These are phyloP conservation scores for Microplitis deprimator DNA, from an alignment of 2,888 invertebrate genomes.

Conservation along the genomic window DNA sequence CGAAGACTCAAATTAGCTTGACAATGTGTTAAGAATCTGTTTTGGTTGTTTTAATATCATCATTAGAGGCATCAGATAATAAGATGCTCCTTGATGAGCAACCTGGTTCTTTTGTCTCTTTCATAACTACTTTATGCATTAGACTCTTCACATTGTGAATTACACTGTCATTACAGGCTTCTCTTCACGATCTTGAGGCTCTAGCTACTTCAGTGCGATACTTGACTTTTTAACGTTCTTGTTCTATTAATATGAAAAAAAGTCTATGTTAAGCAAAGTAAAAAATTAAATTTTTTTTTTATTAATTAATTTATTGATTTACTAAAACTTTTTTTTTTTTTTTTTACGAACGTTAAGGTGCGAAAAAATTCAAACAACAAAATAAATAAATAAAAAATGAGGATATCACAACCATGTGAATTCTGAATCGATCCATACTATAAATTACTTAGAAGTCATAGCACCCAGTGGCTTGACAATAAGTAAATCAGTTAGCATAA, in stretches of 20 bases:
- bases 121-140: slow-evolving; percentile 18
- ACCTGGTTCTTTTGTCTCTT: slow-evolving; percentile 13
- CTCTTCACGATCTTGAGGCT: slow-evolving; percentile 5
- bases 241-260: slow-evolving; percentile 10
- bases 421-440: slow-evolving; percentile 9
- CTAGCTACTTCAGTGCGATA: slow-evolving; percentile 14
- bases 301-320: neutral
- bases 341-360: neutral
- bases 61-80: slow-evolving; percentile 37
- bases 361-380: neutral
- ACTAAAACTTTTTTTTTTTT: neutral
- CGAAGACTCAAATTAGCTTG: slow-evolving; percentile 66
- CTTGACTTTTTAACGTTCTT: slow-evolving; percentile 13
- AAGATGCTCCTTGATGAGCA: slow-evolving; percentile 29
- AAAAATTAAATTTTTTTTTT: neutral
- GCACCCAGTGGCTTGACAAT: slow-evolving; percentile 12
- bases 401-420: neutral
- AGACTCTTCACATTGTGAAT: slow-evolving; percentile 27
- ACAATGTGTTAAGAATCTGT: slow-evolving; percentile 21
- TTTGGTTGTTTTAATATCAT: slow-evolving; percentile 23
- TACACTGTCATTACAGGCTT: slow-evolving; percentile 4
- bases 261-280: neutral
- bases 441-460: slow-evolving; percentile 21
- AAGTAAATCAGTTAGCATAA: slow-evolving; percentile 2
- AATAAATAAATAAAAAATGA: neutral